phyloP scores from a whole-genome alignment of 2,113 vertebrate genomes.

The Mesembrinibis cayennensis region DNA sequence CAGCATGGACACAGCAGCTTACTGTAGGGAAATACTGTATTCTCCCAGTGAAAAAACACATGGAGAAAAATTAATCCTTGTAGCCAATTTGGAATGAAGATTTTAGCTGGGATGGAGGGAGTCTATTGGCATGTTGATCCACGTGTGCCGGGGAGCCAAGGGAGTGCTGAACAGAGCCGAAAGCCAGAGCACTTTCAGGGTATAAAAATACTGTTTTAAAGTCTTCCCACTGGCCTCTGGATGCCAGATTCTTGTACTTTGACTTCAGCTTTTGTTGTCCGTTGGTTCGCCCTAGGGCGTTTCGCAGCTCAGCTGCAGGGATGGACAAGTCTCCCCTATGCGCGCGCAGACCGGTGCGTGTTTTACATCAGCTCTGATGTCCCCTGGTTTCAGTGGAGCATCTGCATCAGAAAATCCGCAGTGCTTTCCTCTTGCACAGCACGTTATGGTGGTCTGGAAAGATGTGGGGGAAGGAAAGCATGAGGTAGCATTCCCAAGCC shows the following conservation, averaged over 20 bases:
- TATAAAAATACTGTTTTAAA: neutral
- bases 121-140: rapidly evolving
- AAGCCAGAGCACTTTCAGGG: neutral
- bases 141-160: rapidly evolving
- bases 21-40: neutral
- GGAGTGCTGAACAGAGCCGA: neutral
- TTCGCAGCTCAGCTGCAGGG: neutral
- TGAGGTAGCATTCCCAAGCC: neutral
- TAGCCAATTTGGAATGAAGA: neutral
- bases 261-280: neutral
- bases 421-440: neutral
- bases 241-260: neutral
- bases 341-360: rapidly evolving
- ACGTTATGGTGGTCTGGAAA: neutral
- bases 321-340: neutral
- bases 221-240: neutral
- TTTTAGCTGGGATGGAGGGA: neutral
- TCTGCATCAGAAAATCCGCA: neutral
- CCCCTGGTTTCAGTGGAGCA: neutral
- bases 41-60: neutral
- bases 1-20: neutral
- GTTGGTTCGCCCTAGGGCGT: neutral
- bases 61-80: neutral
- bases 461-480: neutral
- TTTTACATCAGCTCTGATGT: neutral